Conservation (phyloP, 2,113 vertebrate genomes). For the Phrynosoma platyrhinos region DNA sequence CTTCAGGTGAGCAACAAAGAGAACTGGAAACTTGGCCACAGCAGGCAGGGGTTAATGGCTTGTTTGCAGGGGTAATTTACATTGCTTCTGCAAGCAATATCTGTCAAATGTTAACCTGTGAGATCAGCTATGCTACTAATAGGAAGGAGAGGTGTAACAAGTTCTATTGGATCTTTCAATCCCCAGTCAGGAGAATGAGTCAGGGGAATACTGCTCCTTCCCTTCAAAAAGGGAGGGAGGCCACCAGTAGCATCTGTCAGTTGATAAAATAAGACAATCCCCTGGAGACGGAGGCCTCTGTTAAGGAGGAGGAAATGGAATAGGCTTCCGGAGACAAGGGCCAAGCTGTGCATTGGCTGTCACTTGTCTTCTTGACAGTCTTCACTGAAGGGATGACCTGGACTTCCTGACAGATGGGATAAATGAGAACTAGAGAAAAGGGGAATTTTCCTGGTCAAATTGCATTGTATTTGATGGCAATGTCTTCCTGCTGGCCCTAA, state of each 20-base stretch:
- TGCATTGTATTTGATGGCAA: background rate
- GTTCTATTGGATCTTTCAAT: background rate
- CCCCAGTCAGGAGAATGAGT: background rate
- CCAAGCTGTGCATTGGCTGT: background rate
- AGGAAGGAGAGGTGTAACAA: slow-evolving; percentile 19
- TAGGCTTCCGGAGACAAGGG: accelerated
- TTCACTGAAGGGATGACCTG: background rate
- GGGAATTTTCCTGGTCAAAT: background rate
- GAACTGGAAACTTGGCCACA: background rate
- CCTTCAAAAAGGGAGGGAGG: background rate
- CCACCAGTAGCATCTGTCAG: accelerated
- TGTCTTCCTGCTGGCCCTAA: background rate
- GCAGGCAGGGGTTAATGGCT: slow-evolving; percentile 21
- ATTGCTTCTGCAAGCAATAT: background rate
- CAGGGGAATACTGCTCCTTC: background rate
- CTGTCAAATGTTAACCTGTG: background rate
- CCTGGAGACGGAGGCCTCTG: background rate
- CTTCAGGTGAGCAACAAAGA: background rate
- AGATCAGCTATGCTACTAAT: slow-evolving; percentile 18
- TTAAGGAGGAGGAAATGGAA: accelerated
- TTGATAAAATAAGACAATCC: background rate
- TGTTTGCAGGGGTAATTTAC: background rate
- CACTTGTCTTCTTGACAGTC: background rate
- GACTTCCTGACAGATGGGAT: background rate
- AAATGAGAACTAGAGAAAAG: background rate